Evolutionary conservation across 2,113 vertebrate genomes (phyloP).

Genomic region (Girardinichthys multiradiatus): DNA sequence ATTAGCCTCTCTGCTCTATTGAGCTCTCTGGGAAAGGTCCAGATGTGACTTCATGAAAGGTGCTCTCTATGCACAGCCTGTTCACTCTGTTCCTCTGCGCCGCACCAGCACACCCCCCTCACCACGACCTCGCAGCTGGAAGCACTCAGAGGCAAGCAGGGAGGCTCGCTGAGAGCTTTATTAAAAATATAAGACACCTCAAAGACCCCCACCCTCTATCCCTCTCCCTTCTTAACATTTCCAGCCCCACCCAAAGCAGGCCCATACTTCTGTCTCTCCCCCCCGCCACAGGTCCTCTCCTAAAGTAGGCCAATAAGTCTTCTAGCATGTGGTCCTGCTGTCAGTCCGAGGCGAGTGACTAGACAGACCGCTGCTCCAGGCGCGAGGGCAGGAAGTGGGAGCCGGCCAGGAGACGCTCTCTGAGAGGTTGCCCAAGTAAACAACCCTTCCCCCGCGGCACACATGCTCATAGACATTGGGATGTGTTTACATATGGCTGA

Average conservation of each 20-base stretch:
- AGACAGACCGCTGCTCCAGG: slow-evolving; percentile 70
- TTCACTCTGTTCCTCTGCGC: slow-evolving; percentile 60
- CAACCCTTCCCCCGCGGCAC: slow-evolving; percentile 57
- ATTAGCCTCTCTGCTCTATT: slow-evolving; percentile 69
- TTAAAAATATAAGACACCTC: slow-evolving; percentile 63
- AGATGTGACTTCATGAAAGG: slow-evolving; percentile 80
- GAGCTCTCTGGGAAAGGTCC: slow-evolving; percentile 73
- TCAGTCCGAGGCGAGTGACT: slow-evolving; percentile 73
- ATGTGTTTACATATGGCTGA: slow-evolving; percentile 57
- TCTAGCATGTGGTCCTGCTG: slow-evolving; percentile 72
- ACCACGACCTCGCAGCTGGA: slow-evolving; percentile 69
- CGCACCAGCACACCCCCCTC: background rate
- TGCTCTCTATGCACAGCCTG: slow-evolving; percentile 68
- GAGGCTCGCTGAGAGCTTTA: slow-evolving; percentile 63
- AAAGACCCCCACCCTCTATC: slow-evolving; percentile 23
- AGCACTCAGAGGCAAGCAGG: slow-evolving; percentile 72
- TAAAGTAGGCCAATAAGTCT: slow-evolving; percentile 76
- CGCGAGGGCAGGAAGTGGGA: slow-evolving; percentile 73
- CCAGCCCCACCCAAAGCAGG: slow-evolving; percentile 58
- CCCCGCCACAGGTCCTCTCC: slow-evolving; percentile 54
- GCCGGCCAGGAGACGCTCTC: slow-evolving; percentile 68
- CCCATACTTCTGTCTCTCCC: slow-evolving; percentile 26
- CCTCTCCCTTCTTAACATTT: slow-evolving; percentile 49
- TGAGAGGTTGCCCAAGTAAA: slow-evolving; percentile 75
- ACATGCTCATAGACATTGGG: slow-evolving; percentile 65